phyloP scores from a whole-genome alignment of 2,113 vertebrate species.

The Tychaedon coryphoeus region DNA sequence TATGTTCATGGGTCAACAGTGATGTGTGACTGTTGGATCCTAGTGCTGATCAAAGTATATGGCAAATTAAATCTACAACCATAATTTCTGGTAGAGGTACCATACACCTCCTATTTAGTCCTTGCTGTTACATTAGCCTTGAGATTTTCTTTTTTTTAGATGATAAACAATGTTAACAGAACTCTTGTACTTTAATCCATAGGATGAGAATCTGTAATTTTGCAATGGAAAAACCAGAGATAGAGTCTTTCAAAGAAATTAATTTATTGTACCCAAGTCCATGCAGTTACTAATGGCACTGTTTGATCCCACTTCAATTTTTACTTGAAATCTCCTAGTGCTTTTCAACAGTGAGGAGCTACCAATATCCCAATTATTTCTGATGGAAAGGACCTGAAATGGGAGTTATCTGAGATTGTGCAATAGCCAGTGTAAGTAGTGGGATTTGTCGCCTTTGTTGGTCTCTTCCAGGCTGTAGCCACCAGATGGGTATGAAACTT shows the following conservation, averaged over 20 bases:
- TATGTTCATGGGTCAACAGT: background rate
- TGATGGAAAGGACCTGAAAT: background rate
- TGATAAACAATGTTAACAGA: background rate
- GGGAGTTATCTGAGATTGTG: background rate
- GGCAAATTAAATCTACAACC: background rate
- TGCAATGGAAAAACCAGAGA: background rate
- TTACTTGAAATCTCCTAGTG: background rate
- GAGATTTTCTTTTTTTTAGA: background rate
- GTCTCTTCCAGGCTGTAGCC: background rate
- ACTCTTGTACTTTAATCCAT: background rate
- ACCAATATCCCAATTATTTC: background rate
- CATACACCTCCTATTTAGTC: background rate
- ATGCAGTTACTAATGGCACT: background rate
- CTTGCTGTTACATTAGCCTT: background rate
- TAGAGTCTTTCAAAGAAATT: background rate
- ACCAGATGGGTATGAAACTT: background rate
- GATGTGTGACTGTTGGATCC: background rate
- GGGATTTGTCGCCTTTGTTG: background rate
- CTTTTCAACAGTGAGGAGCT: background rate
- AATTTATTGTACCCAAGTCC: background rate
- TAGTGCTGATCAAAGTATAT: background rate
- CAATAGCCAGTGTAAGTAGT: background rate
- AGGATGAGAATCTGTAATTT: background rate
- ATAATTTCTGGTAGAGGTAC: background rate
- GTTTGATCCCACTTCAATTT: background rate